Evolutionary conservation across 2,888 invertebrate genomes (phyloP).

Genomic region (Dicycla oo): DNA sequence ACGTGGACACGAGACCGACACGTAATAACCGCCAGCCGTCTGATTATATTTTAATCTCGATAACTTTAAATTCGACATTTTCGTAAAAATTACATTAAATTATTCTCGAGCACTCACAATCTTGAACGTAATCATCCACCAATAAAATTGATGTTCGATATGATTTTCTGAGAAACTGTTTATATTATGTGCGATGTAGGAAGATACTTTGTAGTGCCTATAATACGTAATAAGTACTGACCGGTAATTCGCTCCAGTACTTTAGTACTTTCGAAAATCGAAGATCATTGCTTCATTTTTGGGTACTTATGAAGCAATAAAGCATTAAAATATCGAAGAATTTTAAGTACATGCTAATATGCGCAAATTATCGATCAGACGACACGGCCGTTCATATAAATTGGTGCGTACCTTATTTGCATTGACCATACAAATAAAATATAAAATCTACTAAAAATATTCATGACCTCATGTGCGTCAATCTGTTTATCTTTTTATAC

Average conservation of each 20-base stretch:
- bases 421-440: slow-evolving; percentile 37
- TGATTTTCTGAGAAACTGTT: slow-evolving; percentile 75
- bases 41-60: slow-evolving; percentile 77
- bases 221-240: slow-evolving; percentile 57
- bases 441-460: slow-evolving; percentile 26
- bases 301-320: slow-evolving; percentile 54
- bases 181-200: slow-evolving; percentile 67
- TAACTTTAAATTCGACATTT: slow-evolving; percentile 76
- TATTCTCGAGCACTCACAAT: slow-evolving; percentile 72
- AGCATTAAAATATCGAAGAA: slow-evolving; percentile 55
- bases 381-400: slow-evolving; percentile 12
- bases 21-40: slow-evolving; percentile 66
- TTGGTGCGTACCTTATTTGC: slow-evolving; percentile 28
- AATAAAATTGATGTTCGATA: slow-evolving; percentile 78
- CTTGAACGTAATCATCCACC: slow-evolving; percentile 71
- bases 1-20: slow-evolving; percentile 54
- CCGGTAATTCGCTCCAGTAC: slow-evolving; percentile 47
- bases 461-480: slow-evolving; percentile 28
- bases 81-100: slow-evolving; percentile 78
- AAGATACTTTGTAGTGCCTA: slow-evolving; percentile 58
- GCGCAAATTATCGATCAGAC: slow-evolving; percentile 35
- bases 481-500: slow-evolving; percentile 49
- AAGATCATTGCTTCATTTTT: slow-evolving; percentile 57
- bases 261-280: slow-evolving; percentile 61
- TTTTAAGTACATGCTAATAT: slow-evolving; percentile 57